Conservation (phyloP, 2,888 invertebrate species). For the Polydesmus complanatus region DNA sequence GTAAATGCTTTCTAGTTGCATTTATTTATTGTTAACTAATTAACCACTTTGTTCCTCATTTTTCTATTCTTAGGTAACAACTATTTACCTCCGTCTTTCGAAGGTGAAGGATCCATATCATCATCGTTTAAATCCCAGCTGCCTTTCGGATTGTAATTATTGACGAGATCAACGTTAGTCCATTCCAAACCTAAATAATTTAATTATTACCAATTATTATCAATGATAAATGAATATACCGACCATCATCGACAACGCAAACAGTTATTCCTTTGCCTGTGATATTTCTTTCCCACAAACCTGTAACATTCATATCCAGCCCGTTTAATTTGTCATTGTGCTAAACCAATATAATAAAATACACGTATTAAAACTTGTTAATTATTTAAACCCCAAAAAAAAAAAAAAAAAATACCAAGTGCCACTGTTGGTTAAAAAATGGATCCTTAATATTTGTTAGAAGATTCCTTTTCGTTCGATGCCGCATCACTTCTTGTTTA, state of each 20-base stretch:
- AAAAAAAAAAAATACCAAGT: slow-evolving; percentile 8
- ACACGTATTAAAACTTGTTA: background rate
- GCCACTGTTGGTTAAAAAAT: slow-evolving; percentile 11
- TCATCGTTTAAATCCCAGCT: slow-evolving; percentile 17
- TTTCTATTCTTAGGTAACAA: too few relatives aligned
- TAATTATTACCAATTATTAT: too few relatives aligned
- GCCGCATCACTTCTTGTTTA: slow-evolving; percentile 12
- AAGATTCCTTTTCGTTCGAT: background rate
- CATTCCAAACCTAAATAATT: slow-evolving; percentile 17
- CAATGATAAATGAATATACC: background rate
- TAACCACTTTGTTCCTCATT: too few relatives aligned
- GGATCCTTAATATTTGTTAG: slow-evolving; percentile 5
- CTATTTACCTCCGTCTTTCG: slow-evolving; percentile 9
- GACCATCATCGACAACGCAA: slow-evolving; percentile 17
- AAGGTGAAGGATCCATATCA: slow-evolving; percentile 14
- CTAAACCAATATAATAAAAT: slow-evolving; percentile 6
- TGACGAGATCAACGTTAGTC: slow-evolving; percentile 9
- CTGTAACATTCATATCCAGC: slow-evolving; percentile 15
- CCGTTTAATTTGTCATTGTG: slow-evolving; percentile 12
- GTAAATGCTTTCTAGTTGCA: too few relatives aligned
- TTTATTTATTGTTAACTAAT: too few relatives aligned
- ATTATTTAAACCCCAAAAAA: too few relatives aligned
- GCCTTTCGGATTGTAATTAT: slow-evolving; percentile 14
- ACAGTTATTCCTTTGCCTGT: slow-evolving; percentile 15
- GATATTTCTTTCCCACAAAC: slow-evolving; percentile 15